Base-by-base conservation (phyloP, 2,113 vertebrate species). In the Elanoides forficatus region DNA sequence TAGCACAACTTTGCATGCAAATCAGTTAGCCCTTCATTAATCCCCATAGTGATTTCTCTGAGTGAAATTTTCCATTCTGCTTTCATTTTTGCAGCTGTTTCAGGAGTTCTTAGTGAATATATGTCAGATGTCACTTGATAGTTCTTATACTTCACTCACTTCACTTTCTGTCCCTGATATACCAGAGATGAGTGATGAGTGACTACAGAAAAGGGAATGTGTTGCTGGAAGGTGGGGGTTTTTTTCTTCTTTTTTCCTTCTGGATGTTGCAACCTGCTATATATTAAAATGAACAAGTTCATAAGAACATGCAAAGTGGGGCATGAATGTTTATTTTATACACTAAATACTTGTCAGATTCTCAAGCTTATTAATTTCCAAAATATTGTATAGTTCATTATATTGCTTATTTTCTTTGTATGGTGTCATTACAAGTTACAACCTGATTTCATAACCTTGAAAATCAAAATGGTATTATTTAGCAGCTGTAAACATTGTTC, bases 131-230 rank as follows among this genome's bases (percentile, higher is more conserved):
- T 87, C 89, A 82, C 36, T 86, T 81, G 38, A 29, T 92, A n/a
- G 72, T 86, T 92, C 82, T 67, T 86, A 63, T 32, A 73, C 32
- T 88, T 92, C 73, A 38, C 45, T 95, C 72, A 27, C 62, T 88
- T 75, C 76, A 25, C 32, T 90, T 96, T 94, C 67, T 90, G 88
- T 84, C 47, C 63, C 63, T 81, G 82, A 90, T 93, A 78, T 15
- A 88, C 22, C 26, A 52, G 55, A 53, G 55, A 86, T 83, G 88
- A 97, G 72, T 94, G 90, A 93, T 66, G 81, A 95, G 42, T 92
- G 90, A 90, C 88, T 92, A 59, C 38, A 82, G 85, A 90, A 95
- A 86, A 94, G 82, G 50, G 66, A 93, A 94, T 78, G 62, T 60
- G 59, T 82, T 91, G 82, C 94, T 95, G 63, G 45, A 87, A 92